Conservation (phyloP, 2,113 vertebrate genomes). For the Sardina pilchardus region DNA sequence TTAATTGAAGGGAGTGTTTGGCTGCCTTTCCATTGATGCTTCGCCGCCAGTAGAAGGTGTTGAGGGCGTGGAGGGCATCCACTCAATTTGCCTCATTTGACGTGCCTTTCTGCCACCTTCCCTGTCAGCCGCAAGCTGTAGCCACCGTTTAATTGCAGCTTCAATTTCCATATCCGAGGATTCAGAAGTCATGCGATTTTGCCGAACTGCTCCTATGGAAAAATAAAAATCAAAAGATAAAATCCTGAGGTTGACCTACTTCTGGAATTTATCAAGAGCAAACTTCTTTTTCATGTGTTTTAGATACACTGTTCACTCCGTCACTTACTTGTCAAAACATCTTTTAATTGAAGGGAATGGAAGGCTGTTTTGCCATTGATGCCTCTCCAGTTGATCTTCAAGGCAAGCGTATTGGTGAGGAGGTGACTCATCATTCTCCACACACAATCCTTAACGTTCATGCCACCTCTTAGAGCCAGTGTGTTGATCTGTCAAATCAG, state of each 20-base stretch:
- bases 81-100: not conserved
- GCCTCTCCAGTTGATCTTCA: slow-evolving; percentile 28
- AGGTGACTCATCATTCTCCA: slow-evolving; percentile 26
- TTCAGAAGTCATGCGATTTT: not conserved
- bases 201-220: not conserved
- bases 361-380: slow-evolving; percentile 28
- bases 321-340: slow-evolving; percentile 19
- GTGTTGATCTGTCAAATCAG: not conserved
- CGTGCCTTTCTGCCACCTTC: slow-evolving; percentile 1
- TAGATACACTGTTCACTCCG: not conserved
- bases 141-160: not conserved
- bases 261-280: not conserved
- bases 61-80: not conserved
- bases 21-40: not conserved
- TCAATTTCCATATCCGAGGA: slow-evolving; percentile 10
- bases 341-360: slow-evolving; percentile 28
- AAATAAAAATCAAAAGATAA: not conserved
- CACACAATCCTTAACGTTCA: slow-evolving; percentile 15
- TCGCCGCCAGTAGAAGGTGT: not conserved
- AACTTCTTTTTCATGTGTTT: not conserved
- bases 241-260: not conserved
- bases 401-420: slow-evolving; percentile 24
- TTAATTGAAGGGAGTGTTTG: not conserved
- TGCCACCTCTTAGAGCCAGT: not conserved
- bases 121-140: slow-evolving; percentile 6